These are phyloP conservation scores for Patella depressa DNA, from an alignment of 2,888 invertebrate genomes.

Conservation along the genomic window DNA sequence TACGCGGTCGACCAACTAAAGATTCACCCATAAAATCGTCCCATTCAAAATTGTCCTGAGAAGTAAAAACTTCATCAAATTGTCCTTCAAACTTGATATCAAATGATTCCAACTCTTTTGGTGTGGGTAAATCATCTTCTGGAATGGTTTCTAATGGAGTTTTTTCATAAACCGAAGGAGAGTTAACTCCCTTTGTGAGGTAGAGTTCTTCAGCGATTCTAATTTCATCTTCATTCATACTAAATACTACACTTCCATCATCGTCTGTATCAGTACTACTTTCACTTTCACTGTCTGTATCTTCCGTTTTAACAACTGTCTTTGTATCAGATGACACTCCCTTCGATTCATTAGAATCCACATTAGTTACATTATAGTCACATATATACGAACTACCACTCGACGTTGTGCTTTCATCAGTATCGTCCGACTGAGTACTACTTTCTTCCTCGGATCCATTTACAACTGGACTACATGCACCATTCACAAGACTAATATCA, in stretches of 20 bases:
- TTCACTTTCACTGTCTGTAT: slow-evolving; percentile 16
- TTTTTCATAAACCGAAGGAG: slow-evolving; percentile 45
- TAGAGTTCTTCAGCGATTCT: slow-evolving; percentile 55
- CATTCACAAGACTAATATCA: slow-evolving; percentile 12
- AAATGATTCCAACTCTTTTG: slow-evolving; percentile 45
- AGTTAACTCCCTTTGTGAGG: slow-evolving; percentile 52
- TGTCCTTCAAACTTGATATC: slow-evolving; percentile 41
- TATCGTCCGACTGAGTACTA: slow-evolving; percentile 20
- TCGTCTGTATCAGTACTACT: slow-evolving; percentile 11
- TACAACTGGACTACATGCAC: background rate
- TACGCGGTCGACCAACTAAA: slow-evolving; percentile 51
- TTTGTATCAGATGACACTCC: background rate
- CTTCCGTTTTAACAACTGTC: slow-evolving; percentile 15
- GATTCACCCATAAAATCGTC: slow-evolving; percentile 62
- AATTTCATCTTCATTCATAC: slow-evolving; percentile 35
- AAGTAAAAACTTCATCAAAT: slow-evolving; percentile 50
- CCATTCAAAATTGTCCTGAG: slow-evolving; percentile 55
- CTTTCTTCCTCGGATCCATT: background rate
- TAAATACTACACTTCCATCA: slow-evolving; percentile 11
- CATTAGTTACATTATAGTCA: slow-evolving; percentile 17
- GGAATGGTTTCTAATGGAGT: slow-evolving; percentile 55
- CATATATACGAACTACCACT: slow-evolving; percentile 33
- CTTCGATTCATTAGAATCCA: slow-evolving; percentile 13
- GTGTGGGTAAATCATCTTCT: slow-evolving; percentile 41
- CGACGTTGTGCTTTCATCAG: slow-evolving; percentile 22